A percentile compares a stretch with the other conserved stretches of the same genome.
Evolutionary conservation across 2,113 vertebrate genomes (phyloP).

Genomic region (Crotalus horridus): DNA sequence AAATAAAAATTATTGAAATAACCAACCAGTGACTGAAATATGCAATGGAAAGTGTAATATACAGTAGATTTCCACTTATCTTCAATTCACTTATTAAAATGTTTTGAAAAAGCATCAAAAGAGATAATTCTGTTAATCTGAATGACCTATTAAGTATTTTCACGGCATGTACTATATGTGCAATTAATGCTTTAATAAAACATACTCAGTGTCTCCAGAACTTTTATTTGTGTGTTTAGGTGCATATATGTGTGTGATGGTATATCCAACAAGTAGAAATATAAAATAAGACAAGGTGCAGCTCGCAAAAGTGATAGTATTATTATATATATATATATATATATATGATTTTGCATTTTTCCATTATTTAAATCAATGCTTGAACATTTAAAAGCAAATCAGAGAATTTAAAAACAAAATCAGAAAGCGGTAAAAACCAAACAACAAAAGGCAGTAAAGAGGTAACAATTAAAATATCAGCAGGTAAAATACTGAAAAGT

Average conservation of each 20-base stretch:
- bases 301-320: background rate
- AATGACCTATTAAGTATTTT: background rate
- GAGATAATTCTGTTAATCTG: background rate
- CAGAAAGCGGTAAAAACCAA: background rate
- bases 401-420: background rate
- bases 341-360: background rate
- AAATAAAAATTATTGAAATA: background rate
- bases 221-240: background rate
- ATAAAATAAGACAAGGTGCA: background rate
- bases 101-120: background rate
- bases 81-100: background rate
- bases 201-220: background rate
- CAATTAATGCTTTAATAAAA: background rate
- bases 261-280: background rate
- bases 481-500: background rate
- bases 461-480: background rate
- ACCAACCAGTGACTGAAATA: background rate
- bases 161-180: background rate
- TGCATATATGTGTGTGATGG: background rate
- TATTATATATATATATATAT: too few species aligned
- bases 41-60: background rate
- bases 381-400: background rate
- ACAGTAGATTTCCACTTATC: background rate
- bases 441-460: background rate
- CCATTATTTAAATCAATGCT: background rate